Conservation (phyloP, 2,888 invertebrate genomes). For the Patella ulyssiponensis region DNA sequence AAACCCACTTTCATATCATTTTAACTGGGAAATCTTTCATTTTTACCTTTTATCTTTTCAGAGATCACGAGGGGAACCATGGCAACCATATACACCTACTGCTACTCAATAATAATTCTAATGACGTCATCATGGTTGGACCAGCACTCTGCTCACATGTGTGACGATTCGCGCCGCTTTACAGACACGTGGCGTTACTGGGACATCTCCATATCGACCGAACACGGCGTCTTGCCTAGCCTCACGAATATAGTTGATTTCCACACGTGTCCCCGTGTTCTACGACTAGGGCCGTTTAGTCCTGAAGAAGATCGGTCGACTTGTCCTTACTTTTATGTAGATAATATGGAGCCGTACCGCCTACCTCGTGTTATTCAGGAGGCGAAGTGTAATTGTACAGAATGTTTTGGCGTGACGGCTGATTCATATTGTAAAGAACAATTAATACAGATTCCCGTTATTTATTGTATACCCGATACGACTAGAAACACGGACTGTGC, state of each 20-base stretch:
- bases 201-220: background rate
- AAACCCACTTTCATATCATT: too few species aligned
- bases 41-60: too few species aligned
- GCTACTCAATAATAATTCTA: too few species aligned
- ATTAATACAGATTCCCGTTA: background rate
- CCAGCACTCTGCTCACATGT: background rate
- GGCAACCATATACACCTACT: too few species aligned
- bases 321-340: background rate
- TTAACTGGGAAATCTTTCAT: too few species aligned
- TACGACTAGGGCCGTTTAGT: background rate
- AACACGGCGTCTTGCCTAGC: background rate
- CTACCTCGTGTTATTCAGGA: background rate
- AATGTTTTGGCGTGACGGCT: background rate
- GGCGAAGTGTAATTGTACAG: background rate
- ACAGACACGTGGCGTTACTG: background rate
- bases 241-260: background rate
- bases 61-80: too few species aligned
- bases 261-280: background rate
- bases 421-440: constrained; percentile 1
- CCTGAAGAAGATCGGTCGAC: background rate
- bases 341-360: background rate
- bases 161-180: background rate
- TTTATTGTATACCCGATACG: background rate
- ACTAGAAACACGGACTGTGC: background rate
- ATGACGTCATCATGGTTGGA: background rate